Percentiles rank a stretch among this genome's conserved stretches.
These are phyloP conservation scores for Pseudochirops corinnae DNA, from an alignment of 2,797 vertebrate genomes.

Conservation along the genomic window DNA sequence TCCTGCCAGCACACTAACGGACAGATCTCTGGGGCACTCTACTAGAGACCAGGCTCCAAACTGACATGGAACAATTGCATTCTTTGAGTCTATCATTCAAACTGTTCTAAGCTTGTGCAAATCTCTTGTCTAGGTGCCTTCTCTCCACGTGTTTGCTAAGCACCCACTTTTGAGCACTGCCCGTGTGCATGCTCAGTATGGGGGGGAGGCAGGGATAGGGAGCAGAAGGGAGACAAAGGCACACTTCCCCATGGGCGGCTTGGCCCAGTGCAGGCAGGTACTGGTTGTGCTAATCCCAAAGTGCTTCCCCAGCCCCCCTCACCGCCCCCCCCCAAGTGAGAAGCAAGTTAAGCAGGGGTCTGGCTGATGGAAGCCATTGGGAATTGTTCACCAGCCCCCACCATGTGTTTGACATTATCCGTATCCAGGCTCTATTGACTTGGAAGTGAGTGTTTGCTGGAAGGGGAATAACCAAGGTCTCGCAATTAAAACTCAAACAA, in stretches of 20 bases:
- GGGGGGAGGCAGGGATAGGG: conserved; percentile 21
- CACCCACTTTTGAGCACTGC: too few relatives aligned
- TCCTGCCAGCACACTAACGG: not conserved
- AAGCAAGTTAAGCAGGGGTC: not conserved
- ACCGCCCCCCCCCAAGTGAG: conserved; percentile 46
- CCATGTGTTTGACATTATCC: conserved; percentile 77
- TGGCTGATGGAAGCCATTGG: not conserved
- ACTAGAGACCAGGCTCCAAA: not conserved
- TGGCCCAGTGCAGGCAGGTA: not conserved
- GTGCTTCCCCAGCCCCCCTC: conserved; percentile 57
- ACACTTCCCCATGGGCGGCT: not conserved
- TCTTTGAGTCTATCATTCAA: not conserved
- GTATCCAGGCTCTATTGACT: conserved; percentile 75
- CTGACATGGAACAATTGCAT: not conserved
- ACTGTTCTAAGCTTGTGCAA: not conserved
- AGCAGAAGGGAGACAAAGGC: not conserved
- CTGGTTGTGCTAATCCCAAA: conserved; percentile 7
- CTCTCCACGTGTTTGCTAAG: not conserved
- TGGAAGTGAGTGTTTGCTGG: conserved; percentile 64
- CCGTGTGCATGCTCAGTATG: not conserved
- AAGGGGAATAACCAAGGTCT: conserved; percentile 72
- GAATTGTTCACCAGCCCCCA: conserved; percentile 70
- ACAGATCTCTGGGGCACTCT: not conserved
- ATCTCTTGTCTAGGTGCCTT: not conserved
- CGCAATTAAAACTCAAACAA: conserved; percentile 76